Evolutionary conservation across 2,888 invertebrate genomes (phyloP).

Genomic region (Polymixis flavicincta): DNA sequence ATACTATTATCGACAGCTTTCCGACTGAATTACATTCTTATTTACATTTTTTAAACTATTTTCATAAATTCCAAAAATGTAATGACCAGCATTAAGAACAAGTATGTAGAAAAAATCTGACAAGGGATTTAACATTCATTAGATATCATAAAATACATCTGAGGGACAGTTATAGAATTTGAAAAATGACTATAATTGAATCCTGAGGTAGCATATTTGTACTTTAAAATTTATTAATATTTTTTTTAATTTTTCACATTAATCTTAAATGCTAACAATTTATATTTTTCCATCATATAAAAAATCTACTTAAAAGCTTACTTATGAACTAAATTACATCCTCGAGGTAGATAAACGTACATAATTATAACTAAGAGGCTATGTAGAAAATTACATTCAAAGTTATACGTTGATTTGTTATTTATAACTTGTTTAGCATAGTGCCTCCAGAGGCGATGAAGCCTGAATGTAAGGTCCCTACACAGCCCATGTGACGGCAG

Average conservation of each 20-base stretch:
- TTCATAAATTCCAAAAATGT: conserved; percentile 61
- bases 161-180: conserved; percentile 73
- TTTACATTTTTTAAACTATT: conserved; percentile 63
- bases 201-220: conserved; percentile 91
- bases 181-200: conserved; percentile 83
- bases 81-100: conserved; percentile 59
- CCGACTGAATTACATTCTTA: conserved; percentile 55
- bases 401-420: conserved; percentile 53
- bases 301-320: conserved; percentile 89
- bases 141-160: conserved; percentile 73
- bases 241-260: conserved; percentile 82
- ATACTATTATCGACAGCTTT: conserved; percentile 55
- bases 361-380: conserved; percentile 78
- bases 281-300: conserved; percentile 88
- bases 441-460: conserved; percentile 48
- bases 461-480: conserved; percentile 76
- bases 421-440: conserved; percentile 43
- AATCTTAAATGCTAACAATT: conserved; percentile 83
- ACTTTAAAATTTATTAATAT: conserved; percentile 81
- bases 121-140: conserved; percentile 68
- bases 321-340: conserved; percentile 85
- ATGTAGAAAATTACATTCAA: conserved; percentile 77
- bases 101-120: conserved; percentile 60
- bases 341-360: conserved; percentile 90
- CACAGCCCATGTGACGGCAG: conserved; percentile 88